Evolutionary conservation across 2,797 vertebrate genomes (phyloP), one percentile per base, ranked within the genome.

Genomic region (Sebastes hubbsi): DNA sequence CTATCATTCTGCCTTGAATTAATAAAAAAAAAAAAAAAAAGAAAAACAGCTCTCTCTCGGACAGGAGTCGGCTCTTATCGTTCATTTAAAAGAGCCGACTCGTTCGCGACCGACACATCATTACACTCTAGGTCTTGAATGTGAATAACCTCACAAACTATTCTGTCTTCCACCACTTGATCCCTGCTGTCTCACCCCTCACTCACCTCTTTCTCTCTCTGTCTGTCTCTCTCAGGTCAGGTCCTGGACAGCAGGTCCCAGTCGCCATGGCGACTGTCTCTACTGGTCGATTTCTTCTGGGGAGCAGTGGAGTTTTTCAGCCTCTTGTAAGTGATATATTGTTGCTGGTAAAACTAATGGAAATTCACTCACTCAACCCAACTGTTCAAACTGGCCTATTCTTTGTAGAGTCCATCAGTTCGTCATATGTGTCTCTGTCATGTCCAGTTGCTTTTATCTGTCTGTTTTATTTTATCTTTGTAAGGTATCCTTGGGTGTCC

Each of bases 281-380:
- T 96, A 22, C 91, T 99, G 84, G 93, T 94, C 16, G 97, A 98
- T 78, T 94, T 99, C 68, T 97, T 99, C 82, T 99, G 98, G 98
- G 97, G 95, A 11, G 96, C 96, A 71, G 96, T 97, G 79, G 97
- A 99, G 81, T 98, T 99, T 29, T 81, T 99, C 66, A 91, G 96
- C 86, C 89, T 98, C 2, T 99, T 97, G 98, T 99, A 95, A 97
- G 97, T 96, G 8, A 3, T 55, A 4, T 25, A 8, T 12, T 62
- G 59, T 61, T 61, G 59, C 27, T 60, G 20, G 8, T n/a, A 9
- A 61, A 32, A 61, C 8, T 59, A 8, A 18, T 30, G 18, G 24
- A 18, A 72, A 24, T 38, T 38, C 36, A 38, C 36, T 38, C 36
- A 38, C 36, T 38, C 12, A 38, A 38, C 36, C 36, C 12, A 38